Evolutionary conservation across 2,888 invertebrate species (phyloP).

Genomic region (Meganola albula): DNA sequence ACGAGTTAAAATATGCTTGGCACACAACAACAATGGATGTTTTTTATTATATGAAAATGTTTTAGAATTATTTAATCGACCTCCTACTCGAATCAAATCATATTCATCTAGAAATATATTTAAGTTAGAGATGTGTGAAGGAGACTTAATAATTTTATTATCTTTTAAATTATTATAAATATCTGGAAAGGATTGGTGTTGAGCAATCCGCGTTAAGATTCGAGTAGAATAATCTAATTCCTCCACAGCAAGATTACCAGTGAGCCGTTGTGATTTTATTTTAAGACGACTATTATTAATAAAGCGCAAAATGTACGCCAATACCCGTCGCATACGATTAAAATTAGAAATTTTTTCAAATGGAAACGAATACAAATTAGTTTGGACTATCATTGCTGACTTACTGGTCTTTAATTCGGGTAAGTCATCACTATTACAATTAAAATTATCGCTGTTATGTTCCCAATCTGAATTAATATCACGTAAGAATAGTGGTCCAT

Average conservation of each 20-base stretch:
- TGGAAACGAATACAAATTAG: too few species aligned
- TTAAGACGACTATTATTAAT: not conserved
- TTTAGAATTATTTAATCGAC: slow-evolving; percentile 2
- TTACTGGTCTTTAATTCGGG: not conserved
- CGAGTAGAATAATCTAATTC: slow-evolving; percentile 1
- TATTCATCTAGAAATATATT: slow-evolving; percentile 3
- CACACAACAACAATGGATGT: slow-evolving; percentile 6
- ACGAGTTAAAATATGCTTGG: slow-evolving; percentile 3
- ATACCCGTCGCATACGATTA: not conserved
- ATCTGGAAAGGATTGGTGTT: not conserved
- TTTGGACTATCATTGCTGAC: not conserved
- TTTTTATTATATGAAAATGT: slow-evolving; percentile 5
- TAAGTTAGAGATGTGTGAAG: slow-evolving; percentile 4
- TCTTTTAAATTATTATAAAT: slow-evolving; percentile 1
- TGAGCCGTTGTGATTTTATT: not conserved
- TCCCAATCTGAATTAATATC: too few species aligned
- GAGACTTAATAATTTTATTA: not conserved
- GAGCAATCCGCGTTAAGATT: slow-evolving; percentile 2
- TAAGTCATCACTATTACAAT: too few species aligned
- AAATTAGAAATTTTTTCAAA: not conserved
- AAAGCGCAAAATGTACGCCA: not conserved
- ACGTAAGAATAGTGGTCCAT: not conserved
- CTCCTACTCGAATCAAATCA: slow-evolving; percentile 5
- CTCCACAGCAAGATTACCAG: not conserved
- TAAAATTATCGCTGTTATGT: too few species aligned